Percentiles rank a stretch among this genome's conserved stretches.
phyloP scores from a whole-genome alignment of 2,888 invertebrate genomes.

The Drosophila quinaria region DNA sequence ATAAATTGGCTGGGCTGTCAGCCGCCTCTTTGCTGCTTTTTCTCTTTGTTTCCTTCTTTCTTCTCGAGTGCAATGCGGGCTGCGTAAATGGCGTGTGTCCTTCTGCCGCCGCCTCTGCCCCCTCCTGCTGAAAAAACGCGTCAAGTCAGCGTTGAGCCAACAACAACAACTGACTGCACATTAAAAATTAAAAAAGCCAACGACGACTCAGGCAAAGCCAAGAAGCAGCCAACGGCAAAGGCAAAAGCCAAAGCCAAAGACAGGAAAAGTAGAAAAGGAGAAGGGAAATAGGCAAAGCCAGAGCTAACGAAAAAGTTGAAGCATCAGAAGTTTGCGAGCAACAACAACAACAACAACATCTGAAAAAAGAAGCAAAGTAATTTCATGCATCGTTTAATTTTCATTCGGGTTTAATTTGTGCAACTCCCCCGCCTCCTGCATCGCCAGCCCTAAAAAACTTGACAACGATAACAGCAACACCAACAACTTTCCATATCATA shows the following conservation, averaged over 20 bases:
- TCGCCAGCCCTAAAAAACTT: constrained; percentile 11
- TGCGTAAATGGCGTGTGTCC: constrained; percentile 81
- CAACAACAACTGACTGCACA: constrained; percentile 77
- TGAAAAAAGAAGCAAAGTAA: constrained; percentile 73
- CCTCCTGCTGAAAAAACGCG: constrained; percentile 31
- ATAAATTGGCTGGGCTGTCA: constrained; percentile 70
- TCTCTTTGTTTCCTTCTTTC: constrained; percentile 2
- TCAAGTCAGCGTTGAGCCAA: constrained; percentile 40
- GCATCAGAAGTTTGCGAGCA: constrained; percentile 45
- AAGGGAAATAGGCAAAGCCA: constrained; percentile 35
- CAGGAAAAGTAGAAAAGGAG: constrained; percentile 6
- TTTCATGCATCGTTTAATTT: constrained; percentile 84
- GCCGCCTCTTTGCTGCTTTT: constrained; percentile 13
- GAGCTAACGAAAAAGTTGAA: constrained; percentile 60
- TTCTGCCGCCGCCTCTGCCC: constrained; percentile 17
- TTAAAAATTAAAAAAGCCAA: constrained; percentile 79
- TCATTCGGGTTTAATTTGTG: constrained; percentile 84
- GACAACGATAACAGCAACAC: constrained; percentile 27
- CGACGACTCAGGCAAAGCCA: constrained; percentile 27
- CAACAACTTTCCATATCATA: constrained; percentile 60
- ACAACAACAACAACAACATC: constrained; percentile 41
- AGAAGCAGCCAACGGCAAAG: constrained; percentile 24
- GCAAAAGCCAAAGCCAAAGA: constrained; percentile 19
- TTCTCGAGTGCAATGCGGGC: constrained; percentile 47
- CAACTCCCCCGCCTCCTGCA: constrained; percentile 53